Conservation (phyloP, 35 echinoderm and acorn worm genomes). For the Heliocidaris erythrogramma region DNA sequence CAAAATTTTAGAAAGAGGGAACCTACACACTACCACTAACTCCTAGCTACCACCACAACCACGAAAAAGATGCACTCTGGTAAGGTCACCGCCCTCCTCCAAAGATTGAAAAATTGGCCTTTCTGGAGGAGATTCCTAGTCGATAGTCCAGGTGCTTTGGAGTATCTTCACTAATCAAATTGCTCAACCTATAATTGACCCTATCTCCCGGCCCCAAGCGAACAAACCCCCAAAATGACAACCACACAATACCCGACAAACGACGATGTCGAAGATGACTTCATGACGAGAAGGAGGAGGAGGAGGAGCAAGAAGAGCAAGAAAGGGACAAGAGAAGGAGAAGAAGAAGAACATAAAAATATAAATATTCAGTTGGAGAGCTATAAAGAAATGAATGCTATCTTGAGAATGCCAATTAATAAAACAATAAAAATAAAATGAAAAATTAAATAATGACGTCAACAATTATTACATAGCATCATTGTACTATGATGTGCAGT, state of each 20-base stretch:
- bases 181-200: slow-evolving; percentile 47
- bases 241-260: slow-evolving; percentile 19
- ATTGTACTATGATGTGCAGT: no score
- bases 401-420: neutral
- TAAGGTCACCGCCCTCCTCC: slow-evolving; percentile 7
- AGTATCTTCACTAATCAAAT: slow-evolving; percentile 23
- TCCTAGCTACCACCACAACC: neutral
- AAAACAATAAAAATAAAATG: neutral
- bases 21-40: no score
- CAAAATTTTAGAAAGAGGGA: no score
- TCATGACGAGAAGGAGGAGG: neutral
- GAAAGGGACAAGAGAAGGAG: neutral
- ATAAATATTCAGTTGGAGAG: neutral
- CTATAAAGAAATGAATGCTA: neutral
- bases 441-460: no score
- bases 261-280: slow-evolving; percentile 7
- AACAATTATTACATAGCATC: no score
- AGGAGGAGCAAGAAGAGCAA: neutral
- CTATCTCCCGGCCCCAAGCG: slow-evolving; percentile 15
- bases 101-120: slow-evolving; percentile 17
- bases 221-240: slow-evolving; percentile 29
- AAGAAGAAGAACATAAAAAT: neutral
- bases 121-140: neutral
- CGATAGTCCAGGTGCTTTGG: slow-evolving; percentile 41
- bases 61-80: slow-evolving; percentile 32